Percentiles rank a stretch among this genome's conserved stretches.
Evolutionary conservation across 2,113 vertebrate genomes (phyloP).

Genomic region (Microtus pennsylvanicus): DNA sequence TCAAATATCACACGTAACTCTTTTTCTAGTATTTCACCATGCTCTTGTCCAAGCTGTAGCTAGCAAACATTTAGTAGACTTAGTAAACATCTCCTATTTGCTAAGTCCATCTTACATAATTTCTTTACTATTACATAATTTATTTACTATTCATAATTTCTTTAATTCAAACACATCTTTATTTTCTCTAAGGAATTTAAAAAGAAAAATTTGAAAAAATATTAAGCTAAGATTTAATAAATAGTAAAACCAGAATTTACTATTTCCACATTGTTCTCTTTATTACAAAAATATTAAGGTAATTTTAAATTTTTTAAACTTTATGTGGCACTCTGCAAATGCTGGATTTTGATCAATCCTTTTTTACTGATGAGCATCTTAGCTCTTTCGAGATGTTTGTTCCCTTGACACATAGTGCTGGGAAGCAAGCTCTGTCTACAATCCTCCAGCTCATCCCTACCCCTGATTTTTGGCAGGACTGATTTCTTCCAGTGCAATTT

Average conservation of each 20-base stretch:
- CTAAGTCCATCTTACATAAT: not conserved
- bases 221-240: not conserved
- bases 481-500: not conserved
- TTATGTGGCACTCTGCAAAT: not conserved
- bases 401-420: not conserved
- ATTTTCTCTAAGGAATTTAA: not conserved
- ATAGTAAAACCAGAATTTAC: not conserved
- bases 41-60: not conserved
- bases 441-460: not conserved
- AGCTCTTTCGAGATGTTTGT: not conserved
- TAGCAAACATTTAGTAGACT: not conserved
- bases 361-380: not conserved
- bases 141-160: not conserved
- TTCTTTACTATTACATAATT: no score
- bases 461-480: not conserved
- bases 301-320: not conserved
- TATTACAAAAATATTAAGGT: not conserved
- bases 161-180: slow-evolving; percentile 35
- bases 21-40: slow-evolving; percentile 10
- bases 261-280: not conserved
- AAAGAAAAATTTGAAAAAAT: slow-evolving; percentile 43
- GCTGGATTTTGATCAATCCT: not conserved
- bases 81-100: not conserved
- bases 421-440: not conserved
- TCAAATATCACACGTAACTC: not conserved